phyloP scores from a whole-genome alignment of 2,113 vertebrate species.

The Salvelinus namaycush region DNA sequence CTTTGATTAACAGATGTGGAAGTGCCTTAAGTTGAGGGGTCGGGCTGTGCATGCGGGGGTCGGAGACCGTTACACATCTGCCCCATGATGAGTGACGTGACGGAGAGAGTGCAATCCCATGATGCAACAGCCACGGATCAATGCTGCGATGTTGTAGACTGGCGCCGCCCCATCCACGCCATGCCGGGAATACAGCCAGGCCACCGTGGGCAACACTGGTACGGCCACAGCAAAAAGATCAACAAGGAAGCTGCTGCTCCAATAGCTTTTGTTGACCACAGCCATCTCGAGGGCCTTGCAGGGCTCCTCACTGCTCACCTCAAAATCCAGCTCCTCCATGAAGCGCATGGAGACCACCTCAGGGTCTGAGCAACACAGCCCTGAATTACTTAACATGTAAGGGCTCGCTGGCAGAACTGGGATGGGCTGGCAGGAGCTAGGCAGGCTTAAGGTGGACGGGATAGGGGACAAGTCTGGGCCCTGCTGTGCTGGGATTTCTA shows the following conservation, averaged over 20 bases:
- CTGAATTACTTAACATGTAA: slow-evolving; percentile 64
- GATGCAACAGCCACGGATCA: slow-evolving; percentile 92
- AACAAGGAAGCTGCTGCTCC: slow-evolving; percentile 87
- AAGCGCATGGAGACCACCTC: slow-evolving; percentile 57
- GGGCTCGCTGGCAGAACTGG: slow-evolving; percentile 76
- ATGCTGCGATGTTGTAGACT: slow-evolving; percentile 84
- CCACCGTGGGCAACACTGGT: slow-evolving; percentile 85
- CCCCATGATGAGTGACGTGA: slow-evolving; percentile 57
- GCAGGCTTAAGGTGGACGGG: slow-evolving; percentile 59
- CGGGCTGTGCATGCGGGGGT: slow-evolving; percentile 41
- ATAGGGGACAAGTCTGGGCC: neutral
- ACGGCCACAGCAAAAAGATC: slow-evolving; percentile 89
- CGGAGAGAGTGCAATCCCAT: slow-evolving; percentile 91
- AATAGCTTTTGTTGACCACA: slow-evolving; percentile 77
- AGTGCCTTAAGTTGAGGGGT: slow-evolving; percentile 66
- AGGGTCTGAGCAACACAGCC: slow-evolving; percentile 42
- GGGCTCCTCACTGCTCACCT: slow-evolving; percentile 46
- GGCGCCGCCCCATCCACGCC: slow-evolving; percentile 80
- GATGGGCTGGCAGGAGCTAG: slow-evolving; percentile 60
- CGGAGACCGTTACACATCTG: slow-evolving; percentile 53
- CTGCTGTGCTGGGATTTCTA: slow-evolving; percentile 31
- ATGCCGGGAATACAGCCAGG: slow-evolving; percentile 90
- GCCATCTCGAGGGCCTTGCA: slow-evolving; percentile 33
- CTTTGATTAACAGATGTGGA: slow-evolving; percentile 44
- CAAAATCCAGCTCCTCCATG: slow-evolving; percentile 89